Conservation (phyloP, 2,113 vertebrate genomes). For the Chrysochloris asiatica region DNA sequence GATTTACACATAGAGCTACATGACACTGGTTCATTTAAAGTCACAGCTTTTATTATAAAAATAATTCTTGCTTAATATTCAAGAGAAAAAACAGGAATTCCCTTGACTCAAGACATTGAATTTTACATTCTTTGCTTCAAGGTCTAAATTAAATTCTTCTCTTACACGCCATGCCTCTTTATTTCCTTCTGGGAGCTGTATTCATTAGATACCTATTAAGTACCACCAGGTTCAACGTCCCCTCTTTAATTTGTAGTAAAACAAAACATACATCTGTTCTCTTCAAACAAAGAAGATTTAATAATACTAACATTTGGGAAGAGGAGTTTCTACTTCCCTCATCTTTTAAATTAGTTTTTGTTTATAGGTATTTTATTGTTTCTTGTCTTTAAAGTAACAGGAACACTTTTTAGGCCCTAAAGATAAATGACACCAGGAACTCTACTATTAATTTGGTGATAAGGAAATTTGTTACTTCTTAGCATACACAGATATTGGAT, state of each 20-base stretch:
- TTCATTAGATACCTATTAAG: constrained; percentile 15
- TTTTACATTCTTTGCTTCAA: constrained; percentile 42
- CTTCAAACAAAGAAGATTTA: background rate
- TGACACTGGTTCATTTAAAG: background rate
- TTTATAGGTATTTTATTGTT: background rate
- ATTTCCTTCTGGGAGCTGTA: background rate
- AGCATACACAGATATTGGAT: too few relatives aligned
- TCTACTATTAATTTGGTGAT: too few relatives aligned
- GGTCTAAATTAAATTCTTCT: background rate
- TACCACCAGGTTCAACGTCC: background rate
- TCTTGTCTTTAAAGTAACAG: background rate
- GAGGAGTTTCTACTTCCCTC: background rate
- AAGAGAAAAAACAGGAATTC: constrained; percentile 8
- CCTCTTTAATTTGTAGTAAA: background rate
- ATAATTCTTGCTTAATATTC: background rate
- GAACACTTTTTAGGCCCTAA: background rate
- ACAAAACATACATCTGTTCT: background rate
- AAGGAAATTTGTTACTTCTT: too few relatives aligned
- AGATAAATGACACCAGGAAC: background rate
- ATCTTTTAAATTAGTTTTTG: background rate
- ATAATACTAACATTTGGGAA: background rate
- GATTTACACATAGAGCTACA: constrained; percentile 4
- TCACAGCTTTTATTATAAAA: constrained; percentile 15
- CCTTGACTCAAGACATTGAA: background rate
- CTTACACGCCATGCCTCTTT: background rate